Evolutionary conservation across 1,140 invertebrate species (phyloP).

Genomic region (Microplitis mediator): DNA sequence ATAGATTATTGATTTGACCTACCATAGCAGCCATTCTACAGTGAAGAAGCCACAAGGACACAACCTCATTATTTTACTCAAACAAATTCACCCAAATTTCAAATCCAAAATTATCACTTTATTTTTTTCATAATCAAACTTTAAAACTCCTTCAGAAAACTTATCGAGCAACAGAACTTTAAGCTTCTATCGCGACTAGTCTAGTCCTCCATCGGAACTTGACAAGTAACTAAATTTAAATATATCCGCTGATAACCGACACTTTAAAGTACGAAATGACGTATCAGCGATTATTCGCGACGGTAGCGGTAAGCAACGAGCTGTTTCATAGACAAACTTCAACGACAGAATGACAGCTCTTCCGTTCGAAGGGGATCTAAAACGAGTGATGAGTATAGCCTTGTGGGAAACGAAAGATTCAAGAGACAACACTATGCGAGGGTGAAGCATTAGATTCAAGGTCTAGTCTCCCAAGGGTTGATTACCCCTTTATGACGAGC

Average conservation of each 20-base stretch:
- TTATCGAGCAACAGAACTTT: too few relatives aligned
- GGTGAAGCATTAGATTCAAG: slow-evolving; percentile 44
- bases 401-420: slow-evolving; percentile 15
- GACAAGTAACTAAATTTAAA: neutral
- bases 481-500: slow-evolving; percentile 60
- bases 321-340: slow-evolving; percentile 58
- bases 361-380: slow-evolving; percentile 31
- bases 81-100: too few relatives aligned
- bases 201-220: neutral
- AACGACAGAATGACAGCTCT: slow-evolving; percentile 50
- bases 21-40: neutral
- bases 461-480: slow-evolving; percentile 49
- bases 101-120: too few relatives aligned
- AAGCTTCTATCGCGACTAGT: neutral
- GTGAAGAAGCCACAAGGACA: neutral
- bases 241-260: neutral
- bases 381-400: slow-evolving; percentile 21
- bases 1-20: slow-evolving; percentile 10
- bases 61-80: neutral
- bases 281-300: neutral
- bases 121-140: too few relatives aligned
- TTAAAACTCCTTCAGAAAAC: too few relatives aligned
- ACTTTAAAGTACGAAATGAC: neutral
- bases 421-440: slow-evolving; percentile 22
- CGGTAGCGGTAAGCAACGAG: slow-evolving; percentile 22